A percentile compares a stretch with the other conserved stretches of the same genome.
Evolutionary conservation across 2,888 invertebrate species (phyloP).

Genomic region (Clivina fossor): DNA sequence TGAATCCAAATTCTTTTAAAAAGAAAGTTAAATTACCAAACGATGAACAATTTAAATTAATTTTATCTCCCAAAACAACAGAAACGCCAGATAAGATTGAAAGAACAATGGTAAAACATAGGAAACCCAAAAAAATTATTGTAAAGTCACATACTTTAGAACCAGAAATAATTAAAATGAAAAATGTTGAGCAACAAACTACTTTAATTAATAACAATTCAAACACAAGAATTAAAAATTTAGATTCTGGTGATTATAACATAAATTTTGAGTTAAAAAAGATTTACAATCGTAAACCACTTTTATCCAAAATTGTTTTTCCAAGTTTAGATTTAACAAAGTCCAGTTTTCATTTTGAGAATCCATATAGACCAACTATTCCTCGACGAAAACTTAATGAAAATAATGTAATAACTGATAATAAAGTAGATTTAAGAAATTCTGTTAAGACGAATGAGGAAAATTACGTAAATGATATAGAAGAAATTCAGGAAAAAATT

Average conservation of each 20-base stretch:
- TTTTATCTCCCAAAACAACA: not conserved
- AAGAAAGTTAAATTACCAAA: slow-evolving; percentile 2
- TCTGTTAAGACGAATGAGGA: not conserved
- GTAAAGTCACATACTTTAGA: slow-evolving; percentile 27
- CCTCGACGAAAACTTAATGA: slow-evolving; percentile 13
- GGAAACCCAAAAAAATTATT: slow-evolving; percentile 20
- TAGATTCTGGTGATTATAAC: slow-evolving; percentile 1
- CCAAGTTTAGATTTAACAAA: slow-evolving; percentile 16
- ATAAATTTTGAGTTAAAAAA: not conserved
- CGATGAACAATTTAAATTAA: not conserved
- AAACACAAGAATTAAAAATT: not conserved
- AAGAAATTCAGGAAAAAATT: not conserved
- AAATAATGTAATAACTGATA: not conserved
- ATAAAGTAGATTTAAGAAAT: not conserved
- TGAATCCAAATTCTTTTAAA: slow-evolving; percentile 11
- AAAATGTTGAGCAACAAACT: slow-evolving; percentile 20
- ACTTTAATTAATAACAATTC: not conserved
- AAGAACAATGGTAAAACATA: not conserved
- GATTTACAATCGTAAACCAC: slow-evolving; percentile 3
- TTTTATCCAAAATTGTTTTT: slow-evolving; percentile 11
- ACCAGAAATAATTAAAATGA: slow-evolving; percentile 14
- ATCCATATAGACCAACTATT: slow-evolving; percentile 12
- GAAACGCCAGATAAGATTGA: not conserved
- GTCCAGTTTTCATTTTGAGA: not conserved
- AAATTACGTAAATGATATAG: not conserved